These are phyloP conservation scores for Cherax quadricarinatus DNA, from an alignment of 1,140 invertebrate species.

Conservation along the genomic window DNA sequence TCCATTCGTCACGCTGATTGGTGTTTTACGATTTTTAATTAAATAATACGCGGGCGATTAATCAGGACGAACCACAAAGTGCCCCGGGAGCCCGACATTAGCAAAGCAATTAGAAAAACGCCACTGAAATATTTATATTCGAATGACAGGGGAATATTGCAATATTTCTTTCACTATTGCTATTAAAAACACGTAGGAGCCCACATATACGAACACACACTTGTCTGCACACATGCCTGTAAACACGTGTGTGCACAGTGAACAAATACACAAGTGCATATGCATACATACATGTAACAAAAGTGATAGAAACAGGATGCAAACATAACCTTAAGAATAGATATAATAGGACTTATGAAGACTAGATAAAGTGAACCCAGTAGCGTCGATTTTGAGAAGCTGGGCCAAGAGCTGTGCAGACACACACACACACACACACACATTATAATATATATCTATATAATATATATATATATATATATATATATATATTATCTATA, in stretches of 20 bases:
- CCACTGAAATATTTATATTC: neutral
- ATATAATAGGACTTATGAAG: no score
- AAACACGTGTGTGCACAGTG: neutral
- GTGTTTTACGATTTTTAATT: neutral
- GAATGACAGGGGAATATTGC: constrained; percentile 2
- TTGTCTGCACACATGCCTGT: no score
- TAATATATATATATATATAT: no score
- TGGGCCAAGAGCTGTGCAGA: no score
- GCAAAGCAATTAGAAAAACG: neutral
- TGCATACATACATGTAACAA: neutral
- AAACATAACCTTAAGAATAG: no score
- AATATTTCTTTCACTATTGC: neutral
- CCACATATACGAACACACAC: no score
- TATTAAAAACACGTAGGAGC: neutral
- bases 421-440: no score
- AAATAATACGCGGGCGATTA: neutral
- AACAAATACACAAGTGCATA: neutral
- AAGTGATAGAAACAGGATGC: no score
- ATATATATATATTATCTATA: no score
- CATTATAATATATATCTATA: no score
- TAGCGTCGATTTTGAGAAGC: no score
- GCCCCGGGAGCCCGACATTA: neutral
- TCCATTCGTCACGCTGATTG: neutral
- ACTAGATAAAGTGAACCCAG: no score
- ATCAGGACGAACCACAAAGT: neutral